phyloP scores from a whole-genome alignment of 2,797 vertebrate species.

The Hydrophis major region DNA sequence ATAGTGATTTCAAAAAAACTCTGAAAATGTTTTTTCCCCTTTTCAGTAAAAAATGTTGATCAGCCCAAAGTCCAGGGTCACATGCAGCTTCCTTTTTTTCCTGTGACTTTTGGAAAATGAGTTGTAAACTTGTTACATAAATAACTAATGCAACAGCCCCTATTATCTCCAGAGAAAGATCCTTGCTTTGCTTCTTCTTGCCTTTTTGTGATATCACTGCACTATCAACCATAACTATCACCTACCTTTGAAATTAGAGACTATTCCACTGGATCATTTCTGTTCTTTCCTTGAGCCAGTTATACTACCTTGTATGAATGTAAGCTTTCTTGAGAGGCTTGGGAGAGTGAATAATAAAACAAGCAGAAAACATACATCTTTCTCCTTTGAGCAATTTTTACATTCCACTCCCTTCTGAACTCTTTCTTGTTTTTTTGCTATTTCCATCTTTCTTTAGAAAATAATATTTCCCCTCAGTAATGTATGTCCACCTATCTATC shows the following conservation, averaged over 20 bases:
- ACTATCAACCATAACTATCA: neutral
- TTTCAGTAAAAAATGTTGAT: neutral
- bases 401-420: neutral
- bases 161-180: neutral
- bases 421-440: neutral
- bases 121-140: neutral
- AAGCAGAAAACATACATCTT: neutral
- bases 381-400: neutral
- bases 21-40: neutral
- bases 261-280: neutral
- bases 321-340: neutral
- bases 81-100: neutral
- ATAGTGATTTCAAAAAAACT: no score
- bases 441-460: neutral
- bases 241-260: neutral
- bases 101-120: neutral
- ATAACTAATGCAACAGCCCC: neutral
- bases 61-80: neutral
- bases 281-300: neutral
- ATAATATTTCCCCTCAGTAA: neutral
- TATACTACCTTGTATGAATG: neutral
- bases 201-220: neutral
- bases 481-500: neutral
- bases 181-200: neutral
- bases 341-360: neutral